These are phyloP conservation scores for Pterophyllum scalare DNA, from an alignment of 2,113 vertebrate species.

Conservation along the genomic window DNA sequence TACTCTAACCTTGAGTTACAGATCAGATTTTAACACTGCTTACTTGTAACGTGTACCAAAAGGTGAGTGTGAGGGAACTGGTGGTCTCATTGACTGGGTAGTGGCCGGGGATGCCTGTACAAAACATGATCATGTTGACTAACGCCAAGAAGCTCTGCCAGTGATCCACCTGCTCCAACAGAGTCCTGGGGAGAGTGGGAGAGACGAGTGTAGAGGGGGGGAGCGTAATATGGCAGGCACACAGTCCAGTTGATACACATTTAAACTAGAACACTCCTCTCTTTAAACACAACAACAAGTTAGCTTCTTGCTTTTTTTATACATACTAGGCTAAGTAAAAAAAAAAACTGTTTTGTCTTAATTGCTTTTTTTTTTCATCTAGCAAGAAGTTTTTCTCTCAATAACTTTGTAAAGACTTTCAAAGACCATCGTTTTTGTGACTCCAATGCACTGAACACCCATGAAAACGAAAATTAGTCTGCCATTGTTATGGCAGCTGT, in stretches of 20 bases:
- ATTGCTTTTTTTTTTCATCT: background rate
- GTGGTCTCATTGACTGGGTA: constrained; percentile 99
- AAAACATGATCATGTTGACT: constrained; percentile 99
- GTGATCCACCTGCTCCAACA: constrained; percentile 97
- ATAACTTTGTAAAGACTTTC: background rate
- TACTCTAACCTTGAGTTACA: background rate
- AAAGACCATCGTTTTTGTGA: background rate
- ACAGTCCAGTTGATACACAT: background rate
- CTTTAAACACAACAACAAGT: background rate
- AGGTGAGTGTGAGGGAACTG: constrained; percentile 97
- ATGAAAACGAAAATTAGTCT: background rate
- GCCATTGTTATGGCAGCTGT: background rate
- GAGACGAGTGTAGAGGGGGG: background rate
- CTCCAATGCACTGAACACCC: background rate
- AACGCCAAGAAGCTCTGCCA: constrained; percentile 98
- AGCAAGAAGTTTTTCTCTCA: background rate
- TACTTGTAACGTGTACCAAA: constrained; percentile 98
- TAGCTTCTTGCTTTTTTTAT: background rate
- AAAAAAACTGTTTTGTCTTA: too few species aligned
- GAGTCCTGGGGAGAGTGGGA: constrained; percentile 80
- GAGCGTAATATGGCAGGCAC: background rate
- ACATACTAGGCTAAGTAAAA: background rate
- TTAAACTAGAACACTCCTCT: background rate
- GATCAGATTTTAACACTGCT: background rate
- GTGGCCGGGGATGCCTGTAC: constrained; percentile 97